These are phyloP conservation scores for Hepsetus odoe DNA, from an alignment of 2,113 vertebrate species.

Conservation along the genomic window DNA sequence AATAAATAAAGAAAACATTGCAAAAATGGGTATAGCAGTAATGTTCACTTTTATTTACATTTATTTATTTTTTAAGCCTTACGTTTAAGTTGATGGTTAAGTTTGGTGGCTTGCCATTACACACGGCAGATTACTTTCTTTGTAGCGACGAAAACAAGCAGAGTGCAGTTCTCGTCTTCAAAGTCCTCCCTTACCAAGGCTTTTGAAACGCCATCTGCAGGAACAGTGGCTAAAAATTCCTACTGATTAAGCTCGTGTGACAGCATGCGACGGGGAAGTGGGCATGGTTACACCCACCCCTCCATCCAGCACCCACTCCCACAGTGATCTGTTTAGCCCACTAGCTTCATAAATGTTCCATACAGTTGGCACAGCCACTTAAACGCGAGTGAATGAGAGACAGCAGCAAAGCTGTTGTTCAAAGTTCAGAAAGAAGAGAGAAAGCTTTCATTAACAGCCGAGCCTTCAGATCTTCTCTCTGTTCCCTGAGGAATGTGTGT, in stretches of 20 bases:
- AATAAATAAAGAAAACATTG: too few species aligned
- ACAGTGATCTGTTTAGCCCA: constrained; percentile 47
- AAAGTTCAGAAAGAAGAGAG: constrained; percentile 50
- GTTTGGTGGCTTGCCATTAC: constrained; percentile 19
- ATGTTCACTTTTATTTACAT: too few species aligned
- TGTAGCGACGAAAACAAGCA: constrained; percentile 67
- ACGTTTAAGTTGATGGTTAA: background rate
- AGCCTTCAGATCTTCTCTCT: constrained; percentile 62
- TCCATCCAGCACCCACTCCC: background rate
- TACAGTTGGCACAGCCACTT: constrained; percentile 63
- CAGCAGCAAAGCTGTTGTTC: constrained; percentile 35
- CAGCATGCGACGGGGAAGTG: constrained; percentile 25
- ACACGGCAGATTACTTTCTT: constrained; percentile 63
- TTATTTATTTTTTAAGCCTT: background rate
- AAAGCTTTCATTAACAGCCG: constrained; percentile 66
- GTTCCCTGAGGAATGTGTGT: constrained; percentile 38
- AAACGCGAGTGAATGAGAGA: constrained; percentile 56
- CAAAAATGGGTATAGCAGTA: too few species aligned
- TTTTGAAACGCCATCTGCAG: constrained; percentile 76
- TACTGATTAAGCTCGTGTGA: constrained; percentile 63
- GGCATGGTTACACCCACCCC: constrained; percentile 45
- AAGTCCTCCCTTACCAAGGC: constrained; percentile 64
- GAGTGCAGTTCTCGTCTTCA: constrained; percentile 71
- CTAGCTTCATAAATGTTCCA: constrained; percentile 63
- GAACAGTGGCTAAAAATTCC: constrained; percentile 55